phyloP scores from a whole-genome alignment of 2,888 invertebrate species.

The Neoitamus cyanurus region DNA sequence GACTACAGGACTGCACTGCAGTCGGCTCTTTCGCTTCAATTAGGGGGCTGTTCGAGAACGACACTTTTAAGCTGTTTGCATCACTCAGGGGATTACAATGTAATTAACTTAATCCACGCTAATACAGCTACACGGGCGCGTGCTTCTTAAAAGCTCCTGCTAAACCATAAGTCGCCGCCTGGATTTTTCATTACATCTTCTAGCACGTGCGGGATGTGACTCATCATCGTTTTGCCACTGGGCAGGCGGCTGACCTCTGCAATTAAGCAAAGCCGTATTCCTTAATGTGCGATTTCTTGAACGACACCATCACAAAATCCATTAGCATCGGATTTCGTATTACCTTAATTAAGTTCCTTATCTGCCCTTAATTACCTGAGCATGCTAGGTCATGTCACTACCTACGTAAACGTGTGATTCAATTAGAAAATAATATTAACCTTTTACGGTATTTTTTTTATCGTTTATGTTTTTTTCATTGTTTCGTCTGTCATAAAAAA shows the following conservation, averaged over 20 bases:
- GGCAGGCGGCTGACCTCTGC: neutral
- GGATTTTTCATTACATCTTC: neutral
- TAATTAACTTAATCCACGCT: constrained; percentile 31
- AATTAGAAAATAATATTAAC: no score
- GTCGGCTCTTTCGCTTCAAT: neutral
- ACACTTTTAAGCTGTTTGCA: constrained; percentile 38
- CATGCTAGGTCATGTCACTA: neutral
- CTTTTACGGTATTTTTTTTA: no score
- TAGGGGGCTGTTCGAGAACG: constrained; percentile 20
- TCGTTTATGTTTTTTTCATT: no score
- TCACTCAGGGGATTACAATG: constrained; percentile 24
- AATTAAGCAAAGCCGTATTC: neutral
- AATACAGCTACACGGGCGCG: constrained; percentile 15
- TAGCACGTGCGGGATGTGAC: neutral
- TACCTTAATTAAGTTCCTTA: neutral
- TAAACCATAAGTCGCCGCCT: neutral
- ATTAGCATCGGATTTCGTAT: neutral
- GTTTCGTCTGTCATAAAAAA: no score
- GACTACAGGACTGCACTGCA: constrained; percentile 4
- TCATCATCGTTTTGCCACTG: neutral
- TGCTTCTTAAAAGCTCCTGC: neutral
- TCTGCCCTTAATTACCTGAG: neutral
- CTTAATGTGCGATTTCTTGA: neutral
- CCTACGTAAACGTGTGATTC: neutral
- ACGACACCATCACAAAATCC: neutral